Evolutionary conservation across 2,888 invertebrate species (phyloP), one percentile per base, ranked within the genome.

Genomic region (Chalcosyrphus nemorum): DNA sequence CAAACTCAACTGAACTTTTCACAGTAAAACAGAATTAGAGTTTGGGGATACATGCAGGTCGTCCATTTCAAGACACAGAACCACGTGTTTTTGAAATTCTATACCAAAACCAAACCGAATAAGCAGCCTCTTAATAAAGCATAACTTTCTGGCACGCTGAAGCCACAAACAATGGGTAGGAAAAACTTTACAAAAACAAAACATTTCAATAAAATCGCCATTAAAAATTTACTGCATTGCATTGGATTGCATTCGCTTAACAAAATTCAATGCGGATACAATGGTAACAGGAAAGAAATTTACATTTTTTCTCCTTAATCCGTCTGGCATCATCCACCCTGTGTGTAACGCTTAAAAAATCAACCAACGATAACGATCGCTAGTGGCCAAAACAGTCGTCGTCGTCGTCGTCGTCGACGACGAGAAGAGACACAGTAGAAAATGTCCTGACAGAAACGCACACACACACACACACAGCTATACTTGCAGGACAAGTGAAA

Each of bases 301-400:
- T 82, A 77, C 78, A 78, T 82, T 82, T 81, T n/a, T 41, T 7
- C 65, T 78, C 72, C 82, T 82, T 82, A 78, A 82, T 82, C 72
- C 78, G 71, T 76, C 78, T 78, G 72, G 61, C 77, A 71, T 65
- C 71, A n/a, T n/a, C n/a, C n/a, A n/a, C 71, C 61, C 50, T 57
- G 24, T 19, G 47, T 54, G 78, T 71, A 61, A 74, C 61, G 82
- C 82, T 82, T 82, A 82, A 82, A 77, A 78, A 82, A 77, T 72
- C 77, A 78, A 63, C 82, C 78, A 77, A 78, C 78, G 68, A 82
- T 82, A 82, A 82, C 72, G 82, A 82, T 82, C 77, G 66, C 66
- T 61, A 27, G 52, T 66, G 35, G 61, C 61, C 71, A 66, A 71
- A 54, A 11, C 41, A 47, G 45, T n/a, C n/a, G n/a, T n/a, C n/a